Evolutionary conservation across 2,888 invertebrate genomes (phyloP).

Genomic region (Acanthosepion lycidas): DNA sequence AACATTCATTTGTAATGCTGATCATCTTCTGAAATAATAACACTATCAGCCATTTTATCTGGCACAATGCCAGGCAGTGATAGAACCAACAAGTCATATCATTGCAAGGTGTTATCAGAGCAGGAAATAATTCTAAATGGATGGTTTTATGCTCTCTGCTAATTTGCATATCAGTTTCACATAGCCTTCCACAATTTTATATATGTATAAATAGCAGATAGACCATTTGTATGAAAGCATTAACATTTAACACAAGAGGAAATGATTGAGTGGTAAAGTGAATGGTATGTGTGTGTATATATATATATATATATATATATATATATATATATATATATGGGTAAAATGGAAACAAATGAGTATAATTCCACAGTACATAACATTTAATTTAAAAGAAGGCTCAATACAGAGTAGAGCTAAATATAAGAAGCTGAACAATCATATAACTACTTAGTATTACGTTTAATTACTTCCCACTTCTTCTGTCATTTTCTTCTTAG

Average conservation of each 20-base stretch:
- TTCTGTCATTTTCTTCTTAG: too few relatives aligned
- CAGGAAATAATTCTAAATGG: not conserved
- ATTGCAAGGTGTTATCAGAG: not conserved
- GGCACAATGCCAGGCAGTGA: not conserved
- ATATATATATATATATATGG: not conserved
- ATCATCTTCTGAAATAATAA: not conserved
- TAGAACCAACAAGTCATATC: not conserved
- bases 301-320: not conserved
- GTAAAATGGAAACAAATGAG: too few relatives aligned
- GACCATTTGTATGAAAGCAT: not conserved
- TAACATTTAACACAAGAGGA: not conserved
- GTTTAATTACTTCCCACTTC: too few relatives aligned
- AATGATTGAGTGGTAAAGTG: not conserved
- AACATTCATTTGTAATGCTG: not conserved
- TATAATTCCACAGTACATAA: not conserved
- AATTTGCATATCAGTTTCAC: not conserved
- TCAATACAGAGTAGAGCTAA: too few relatives aligned
- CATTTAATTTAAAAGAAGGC: too few relatives aligned
- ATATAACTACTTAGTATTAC: too few relatives aligned
- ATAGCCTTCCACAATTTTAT: not conserved
- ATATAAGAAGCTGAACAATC: too few relatives aligned
- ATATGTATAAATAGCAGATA: not conserved
- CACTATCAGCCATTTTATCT: not conserved
- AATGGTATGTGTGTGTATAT: not conserved
- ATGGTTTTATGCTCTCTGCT: not conserved